Conservation (phyloP, 2,888 invertebrate species). For the Cephus pulcher region DNA sequence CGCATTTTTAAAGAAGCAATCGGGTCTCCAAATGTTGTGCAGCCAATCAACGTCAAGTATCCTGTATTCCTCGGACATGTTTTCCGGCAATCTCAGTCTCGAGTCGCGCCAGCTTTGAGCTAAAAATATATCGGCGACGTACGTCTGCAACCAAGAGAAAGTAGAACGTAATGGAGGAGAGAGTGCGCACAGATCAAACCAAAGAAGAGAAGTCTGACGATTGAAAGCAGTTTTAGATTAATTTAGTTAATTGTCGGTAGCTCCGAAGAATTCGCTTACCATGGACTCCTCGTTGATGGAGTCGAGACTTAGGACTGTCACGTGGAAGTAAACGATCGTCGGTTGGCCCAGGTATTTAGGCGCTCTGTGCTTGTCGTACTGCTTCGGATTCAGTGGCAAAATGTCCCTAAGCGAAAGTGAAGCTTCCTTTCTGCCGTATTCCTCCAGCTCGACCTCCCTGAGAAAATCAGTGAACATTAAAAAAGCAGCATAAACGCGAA, state of each 20-base stretch:
- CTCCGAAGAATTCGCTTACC: conserved; percentile 69
- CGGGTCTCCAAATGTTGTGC: conserved; percentile 91
- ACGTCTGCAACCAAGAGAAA: conserved; percentile 75
- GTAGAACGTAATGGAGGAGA: no score
- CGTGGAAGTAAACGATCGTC: conserved; percentile 90
- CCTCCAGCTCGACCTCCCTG: conserved; percentile 62
- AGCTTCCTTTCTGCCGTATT: conserved; percentile 68
- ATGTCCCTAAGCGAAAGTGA: conserved; percentile 87
- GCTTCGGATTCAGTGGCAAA: conserved; percentile 84
- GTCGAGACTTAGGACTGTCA: conserved; percentile 89
- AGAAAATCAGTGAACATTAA: conserved; percentile 27
- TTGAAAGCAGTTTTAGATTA: no score
- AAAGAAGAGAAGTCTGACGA: no score
- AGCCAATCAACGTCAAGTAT: conserved; percentile 92
- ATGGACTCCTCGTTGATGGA: conserved; percentile 97
- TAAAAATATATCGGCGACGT: conserved; percentile 92
- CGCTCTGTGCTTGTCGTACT: conserved; percentile 90
- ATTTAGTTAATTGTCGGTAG: no score
- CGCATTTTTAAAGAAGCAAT: conserved; percentile 94
- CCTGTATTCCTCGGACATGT: conserved; percentile 92
- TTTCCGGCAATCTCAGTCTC: conserved; percentile 87
- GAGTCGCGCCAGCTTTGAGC: conserved; percentile 95
- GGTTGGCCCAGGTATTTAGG: conserved; percentile 88
- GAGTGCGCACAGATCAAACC: neutral
- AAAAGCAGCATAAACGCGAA: no score